Evolutionary conservation across 2,797 vertebrate species (phyloP).

Genomic region (Poliocrania exsul): DNA sequence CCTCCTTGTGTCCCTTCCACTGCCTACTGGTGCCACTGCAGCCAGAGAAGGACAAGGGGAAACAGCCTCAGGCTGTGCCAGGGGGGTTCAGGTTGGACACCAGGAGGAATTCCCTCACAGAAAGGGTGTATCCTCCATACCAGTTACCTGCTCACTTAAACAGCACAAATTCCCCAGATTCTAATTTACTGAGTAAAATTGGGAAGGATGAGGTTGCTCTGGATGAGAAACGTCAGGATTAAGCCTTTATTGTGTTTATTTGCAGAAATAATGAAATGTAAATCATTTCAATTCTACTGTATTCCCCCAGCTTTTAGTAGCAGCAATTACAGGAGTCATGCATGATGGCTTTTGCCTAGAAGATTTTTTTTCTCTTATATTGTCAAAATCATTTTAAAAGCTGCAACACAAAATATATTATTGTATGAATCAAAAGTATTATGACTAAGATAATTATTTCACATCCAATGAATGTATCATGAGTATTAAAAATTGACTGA

Average conservation of each 20-base stretch:
- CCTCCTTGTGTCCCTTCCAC: not conserved
- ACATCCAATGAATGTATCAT: not conserved
- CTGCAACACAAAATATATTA: not conserved
- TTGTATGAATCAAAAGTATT: not conserved
- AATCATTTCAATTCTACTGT: not conserved
- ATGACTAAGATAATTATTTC: slow-evolving; percentile 44
- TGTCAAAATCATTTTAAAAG: not conserved
- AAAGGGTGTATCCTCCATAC: too few relatives aligned
- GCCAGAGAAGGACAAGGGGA: not conserved
- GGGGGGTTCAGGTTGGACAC: not conserved
- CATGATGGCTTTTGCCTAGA: not conserved
- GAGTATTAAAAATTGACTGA: not conserved
- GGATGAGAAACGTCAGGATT: not conserved
- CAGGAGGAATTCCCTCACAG: not conserved
- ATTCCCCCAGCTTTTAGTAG: not conserved
- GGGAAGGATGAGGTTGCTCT: not conserved
- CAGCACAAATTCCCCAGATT: not conserved
- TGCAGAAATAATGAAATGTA: not conserved
- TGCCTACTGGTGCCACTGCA: not conserved
- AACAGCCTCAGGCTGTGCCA: not conserved
- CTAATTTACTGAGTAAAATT: not conserved
- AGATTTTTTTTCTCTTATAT: not conserved
- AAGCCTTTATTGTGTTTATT: not conserved
- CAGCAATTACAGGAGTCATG: not conserved
- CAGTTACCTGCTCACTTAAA: not conserved